Base-by-base conservation (phyloP, 1,140 invertebrate species). In the Periplaneta americana region DNA sequence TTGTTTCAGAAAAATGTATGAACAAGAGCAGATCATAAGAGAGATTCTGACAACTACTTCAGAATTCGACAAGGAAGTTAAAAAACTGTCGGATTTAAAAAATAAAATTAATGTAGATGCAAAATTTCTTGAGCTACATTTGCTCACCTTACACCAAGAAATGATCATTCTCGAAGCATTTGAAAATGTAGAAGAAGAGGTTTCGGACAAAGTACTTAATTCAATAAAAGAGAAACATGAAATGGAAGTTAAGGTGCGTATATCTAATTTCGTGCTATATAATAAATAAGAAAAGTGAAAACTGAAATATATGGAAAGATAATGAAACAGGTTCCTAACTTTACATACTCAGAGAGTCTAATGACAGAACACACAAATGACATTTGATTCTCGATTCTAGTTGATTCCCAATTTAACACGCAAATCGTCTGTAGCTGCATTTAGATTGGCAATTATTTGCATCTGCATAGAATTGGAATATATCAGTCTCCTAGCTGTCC, bases 81-180 rank as follows among this genome's bases (percentile, higher is more conserved):
- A 90, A 32, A 86, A 92, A 75, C 86, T 95, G 6, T 88, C 92
- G 82, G 86, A 91, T 74, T 89, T 92, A 75, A 91, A 94, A 80
- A 90, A 94, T 28, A 87, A 92, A 9, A 88, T 94, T 2, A 90
- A 93, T 79, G 88, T 92, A 34, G 89, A 93, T 9, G 90, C 92
- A 79, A 91, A 93, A 84, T 91, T 93, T 80, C 88, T 93, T 74
- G 90, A 93, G 80, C 83, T 93, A 36, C 93, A 92, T 86, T 87
- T 96, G 80, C 90, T 95, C n/a, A 94, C 93, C 22, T 85, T 96
- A 17, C 93, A 95, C 87, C 93, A 95, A 86, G 95, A 97, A 87
- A 89, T 96, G 83, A 90, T 94, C 18, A 92, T 96, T 75, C 86
- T 97, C 1, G 94, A 93, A 84, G 91, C 94, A 36, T 96, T 92